A percentile compares a stretch with the other conserved stretches of the same genome.
Evolutionary conservation across 2,797 vertebrate species (phyloP).

Genomic region (Harpagifer antarcticus): DNA sequence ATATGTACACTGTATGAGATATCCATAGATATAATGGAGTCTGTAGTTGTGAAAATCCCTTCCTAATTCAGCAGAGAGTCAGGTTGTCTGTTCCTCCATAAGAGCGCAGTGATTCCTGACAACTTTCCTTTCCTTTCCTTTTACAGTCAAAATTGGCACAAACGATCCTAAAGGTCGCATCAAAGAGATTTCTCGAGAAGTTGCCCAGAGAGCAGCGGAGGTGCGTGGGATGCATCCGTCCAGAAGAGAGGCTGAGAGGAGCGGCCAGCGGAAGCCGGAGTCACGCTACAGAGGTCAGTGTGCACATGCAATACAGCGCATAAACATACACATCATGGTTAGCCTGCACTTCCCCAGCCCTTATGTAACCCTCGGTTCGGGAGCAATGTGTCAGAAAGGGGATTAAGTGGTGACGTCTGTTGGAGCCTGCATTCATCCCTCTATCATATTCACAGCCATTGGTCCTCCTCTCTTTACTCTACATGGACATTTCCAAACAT

Average conservation of each 20-base stretch:
- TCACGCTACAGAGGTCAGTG: slow-evolving; percentile 77
- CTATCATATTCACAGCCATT: slow-evolving; percentile 49
- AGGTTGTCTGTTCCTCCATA: background rate
- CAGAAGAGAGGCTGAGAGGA: slow-evolving; percentile 87
- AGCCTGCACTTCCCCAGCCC: slow-evolving; percentile 36
- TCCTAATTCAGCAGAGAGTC: slow-evolving; percentile 17
- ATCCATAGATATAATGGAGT: slow-evolving; percentile 32
- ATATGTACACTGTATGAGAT: slow-evolving; percentile 3
- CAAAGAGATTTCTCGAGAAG: slow-evolving; percentile 91
- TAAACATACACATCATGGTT: slow-evolving; percentile 22
- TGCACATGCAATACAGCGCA: slow-evolving; percentile 4
- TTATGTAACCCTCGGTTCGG: slow-evolving; percentile 76
- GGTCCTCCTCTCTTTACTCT: slow-evolving; percentile 34
- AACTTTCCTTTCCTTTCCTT: slow-evolving; percentile 12
- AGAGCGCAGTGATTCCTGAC: background rate
- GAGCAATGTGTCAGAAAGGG: slow-evolving; percentile 81
- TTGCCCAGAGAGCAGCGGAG: slow-evolving; percentile 88
- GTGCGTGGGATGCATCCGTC: slow-evolving; percentile 82
- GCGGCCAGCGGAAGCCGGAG: slow-evolving; percentile 77
- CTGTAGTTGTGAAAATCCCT: slow-evolving; percentile 29
- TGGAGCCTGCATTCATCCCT: slow-evolving; percentile 66
- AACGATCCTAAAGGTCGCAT: slow-evolving; percentile 87
- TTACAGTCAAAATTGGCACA: slow-evolving; percentile 85
- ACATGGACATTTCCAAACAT: slow-evolving; percentile 22
- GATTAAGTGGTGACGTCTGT: slow-evolving; percentile 81